Evolutionary conservation across 1,140 invertebrate species (phyloP), one percentile per base, ranked within the genome.

Genomic region (Drosophila pachea): DNA sequence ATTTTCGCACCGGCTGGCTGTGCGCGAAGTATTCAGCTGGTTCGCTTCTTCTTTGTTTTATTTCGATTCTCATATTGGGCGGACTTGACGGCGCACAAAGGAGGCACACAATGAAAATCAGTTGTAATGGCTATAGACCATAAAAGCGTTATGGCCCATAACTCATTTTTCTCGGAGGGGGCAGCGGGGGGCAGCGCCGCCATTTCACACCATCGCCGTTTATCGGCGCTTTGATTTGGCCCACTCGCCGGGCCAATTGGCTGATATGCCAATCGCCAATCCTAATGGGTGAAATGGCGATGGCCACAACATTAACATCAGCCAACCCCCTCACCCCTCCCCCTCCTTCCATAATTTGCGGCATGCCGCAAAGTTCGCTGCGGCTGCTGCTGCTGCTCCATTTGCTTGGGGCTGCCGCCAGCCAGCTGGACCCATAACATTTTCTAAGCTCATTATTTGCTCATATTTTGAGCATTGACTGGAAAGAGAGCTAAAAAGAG

Each of bases 381-480:
- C 33, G 38, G 62, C 32, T 22, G 54, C 29, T n/a, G n/a, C n/a
- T 58, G 54, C 68, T 53, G 56, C 61, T 68, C 55, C 55, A 61
- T 68, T 68, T 72, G 69, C 43, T 50, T 72, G 50, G 31, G 43
- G 50, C n/a, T n/a, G n/a, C n/a, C n/a, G n/a, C n/a, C n/a, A n/a
- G 42, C 78, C 78, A 56, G 50, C 50, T 52, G 70, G 14, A 49
- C 68, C 73, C 73, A 69, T 84, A 76, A 70, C 79, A 86, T 76
- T 84, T 84, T 83, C 79, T 83, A 83, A 83, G 81, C 79, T 83
- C 76, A 83, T 83, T 83, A 83, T 83, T 83, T 83, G 79, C 73
- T 73, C 79, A 83, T 84, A 78, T 84, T 83, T 82, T 73, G 70
- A 59, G 55, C 52, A 70, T 76, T 74, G 7, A 56, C 68, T 66